Evolutionary conservation across 2,113 vertebrate species (phyloP).

Genomic region (Lagenorhynchus albirostris): DNA sequence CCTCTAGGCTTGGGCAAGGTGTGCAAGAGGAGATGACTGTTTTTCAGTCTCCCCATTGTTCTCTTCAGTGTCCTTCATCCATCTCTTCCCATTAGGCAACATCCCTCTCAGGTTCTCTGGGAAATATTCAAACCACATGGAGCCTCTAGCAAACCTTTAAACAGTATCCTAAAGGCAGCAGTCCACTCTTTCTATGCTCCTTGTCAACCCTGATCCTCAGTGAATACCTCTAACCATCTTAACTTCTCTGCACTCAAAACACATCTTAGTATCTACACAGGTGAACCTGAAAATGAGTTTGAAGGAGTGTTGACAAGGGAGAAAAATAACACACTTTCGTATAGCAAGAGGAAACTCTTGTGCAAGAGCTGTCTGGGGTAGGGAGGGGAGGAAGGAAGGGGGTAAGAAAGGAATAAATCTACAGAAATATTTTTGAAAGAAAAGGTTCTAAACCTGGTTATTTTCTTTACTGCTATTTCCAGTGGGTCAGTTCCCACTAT

Average conservation of each 20-base stretch:
- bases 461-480: conserved; percentile 12
- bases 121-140: background rate
- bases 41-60: background rate
- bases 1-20: background rate
- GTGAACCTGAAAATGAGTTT: background rate
- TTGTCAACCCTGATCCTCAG: background rate
- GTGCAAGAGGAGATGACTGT: background rate
- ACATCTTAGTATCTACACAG: background rate
- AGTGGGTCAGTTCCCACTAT: background rate
- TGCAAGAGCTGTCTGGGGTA: background rate
- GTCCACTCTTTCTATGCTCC: background rate
- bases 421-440: background rate
- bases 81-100: background rate
- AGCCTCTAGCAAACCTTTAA: background rate
- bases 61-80: background rate
- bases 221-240: background rate
- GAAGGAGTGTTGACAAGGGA: background rate
- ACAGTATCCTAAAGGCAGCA: background rate
- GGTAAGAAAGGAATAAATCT: background rate
- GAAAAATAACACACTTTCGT: background rate
- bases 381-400: background rate
- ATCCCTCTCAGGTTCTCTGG: background rate
- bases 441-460: background rate
- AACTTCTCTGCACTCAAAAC: background rate
- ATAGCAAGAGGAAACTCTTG: background rate